Evolutionary conservation across 2,797 vertebrate genomes (phyloP), one percentile per base, ranked within the genome.

Genomic region (Microcaecilia unicolor): DNA sequence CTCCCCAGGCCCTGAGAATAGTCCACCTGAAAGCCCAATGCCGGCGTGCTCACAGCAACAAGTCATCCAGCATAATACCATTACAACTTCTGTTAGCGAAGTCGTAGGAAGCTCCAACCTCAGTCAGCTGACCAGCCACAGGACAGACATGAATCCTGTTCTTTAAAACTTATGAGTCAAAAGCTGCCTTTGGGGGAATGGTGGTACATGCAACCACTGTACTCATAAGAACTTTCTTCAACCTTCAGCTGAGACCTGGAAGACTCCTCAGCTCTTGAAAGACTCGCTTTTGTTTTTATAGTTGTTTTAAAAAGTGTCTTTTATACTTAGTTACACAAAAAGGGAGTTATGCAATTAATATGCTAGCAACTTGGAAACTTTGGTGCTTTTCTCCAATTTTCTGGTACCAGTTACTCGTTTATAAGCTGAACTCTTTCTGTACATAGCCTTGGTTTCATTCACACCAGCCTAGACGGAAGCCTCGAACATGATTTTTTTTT

Each of bases 1-100:
- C 48, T 68, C 78, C 63, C 41, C 74, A 99, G 96, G 96, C 92
- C 93, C 96, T 1, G 96, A 99, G 68, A 98, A 90, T 69, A 99
- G 96, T 56, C 93, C 93, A 34, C 89, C 92, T 1, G 83, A 82
- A 14, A 98, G 96, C 55, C 96, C 94, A 0, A 71, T 78, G 35
- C 87, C 92, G 24, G 85, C 81, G 18, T 93, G 92, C 70, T 91
- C 92, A 41, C 96, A 98, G 78, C 94, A 98, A 71, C 96, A 97
- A 69, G 93, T 98, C 82, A 99, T 99, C 72, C 96, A 99, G 81
- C 95, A 99, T 87, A 97, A 97, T 80, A 98, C 92, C 83, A 93
- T 99, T 78, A 98, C 92, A 22, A 99, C 96, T 55, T 87, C 92
- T 0, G 80, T 91, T 84, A 90, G 88, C 2, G 84, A 87, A 34